phyloP scores from a whole-genome alignment of 2,888 invertebrate genomes.

The Brenthis daphne region DNA sequence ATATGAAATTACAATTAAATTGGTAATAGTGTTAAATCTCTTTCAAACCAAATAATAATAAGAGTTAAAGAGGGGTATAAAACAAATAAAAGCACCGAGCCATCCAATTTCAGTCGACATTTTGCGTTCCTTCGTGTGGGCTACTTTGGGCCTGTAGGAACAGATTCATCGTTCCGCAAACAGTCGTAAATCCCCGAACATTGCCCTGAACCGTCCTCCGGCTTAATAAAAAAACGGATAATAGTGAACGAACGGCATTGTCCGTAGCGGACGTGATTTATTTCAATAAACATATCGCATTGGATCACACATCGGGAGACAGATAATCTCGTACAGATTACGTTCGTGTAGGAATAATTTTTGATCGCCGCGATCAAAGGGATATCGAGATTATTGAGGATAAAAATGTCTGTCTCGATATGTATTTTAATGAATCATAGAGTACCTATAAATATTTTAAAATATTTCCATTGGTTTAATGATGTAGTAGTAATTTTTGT shows the following conservation, averaged over 20 bases:
- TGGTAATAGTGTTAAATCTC: neutral
- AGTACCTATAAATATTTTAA: too few relatives aligned
- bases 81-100: constrained; percentile 27
- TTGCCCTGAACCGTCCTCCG: constrained; percentile 60
- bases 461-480: too few relatives aligned
- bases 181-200: constrained; percentile 49
- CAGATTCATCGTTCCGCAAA: constrained; percentile 41
- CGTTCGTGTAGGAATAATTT: constrained; percentile 33
- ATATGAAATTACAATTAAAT: too few relatives aligned
- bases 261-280: constrained; percentile 59
- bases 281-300: constrained; percentile 60
- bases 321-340: constrained; percentile 36
- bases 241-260: constrained; percentile 47
- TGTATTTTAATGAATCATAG: neutral
- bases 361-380: constrained; percentile 22
- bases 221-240: constrained; percentile 46
- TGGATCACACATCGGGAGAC: constrained; percentile 36
- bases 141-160: constrained; percentile 33
- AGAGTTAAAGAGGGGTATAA: constrained; percentile 11
- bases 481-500: too few relatives aligned
- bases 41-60: constrained; percentile 28
- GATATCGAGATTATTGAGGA: constrained; percentile 10
- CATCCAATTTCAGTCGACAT: constrained; percentile 34
- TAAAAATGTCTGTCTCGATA: constrained; percentile 1
- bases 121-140: constrained; percentile 34